Evolutionary conservation across 2,113 vertebrate genomes (phyloP).

Genomic region (Malurus melanocephalus): DNA sequence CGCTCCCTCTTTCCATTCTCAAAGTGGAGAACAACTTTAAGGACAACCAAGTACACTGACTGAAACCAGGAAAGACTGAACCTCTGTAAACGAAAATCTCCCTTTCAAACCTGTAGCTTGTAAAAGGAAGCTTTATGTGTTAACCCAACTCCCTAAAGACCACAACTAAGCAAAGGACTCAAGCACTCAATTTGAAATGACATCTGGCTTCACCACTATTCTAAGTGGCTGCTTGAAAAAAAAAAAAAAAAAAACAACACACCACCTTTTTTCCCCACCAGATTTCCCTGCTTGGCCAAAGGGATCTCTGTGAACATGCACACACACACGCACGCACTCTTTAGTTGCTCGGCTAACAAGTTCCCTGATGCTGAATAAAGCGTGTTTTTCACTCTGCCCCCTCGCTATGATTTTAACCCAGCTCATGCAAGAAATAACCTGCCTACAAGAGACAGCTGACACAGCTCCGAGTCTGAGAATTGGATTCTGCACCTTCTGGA

Average conservation of each 20-base stretch:
- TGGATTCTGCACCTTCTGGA: not conserved
- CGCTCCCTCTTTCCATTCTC: not conserved
- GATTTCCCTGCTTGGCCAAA: not conserved
- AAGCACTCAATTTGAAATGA: not conserved
- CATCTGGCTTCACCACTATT: not conserved
- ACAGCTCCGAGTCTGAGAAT: not conserved
- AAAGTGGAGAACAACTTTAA: not conserved
- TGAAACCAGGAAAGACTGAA: not conserved
- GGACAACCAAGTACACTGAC: not conserved
- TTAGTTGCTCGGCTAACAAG: not conserved
- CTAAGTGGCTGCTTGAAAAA: not conserved
- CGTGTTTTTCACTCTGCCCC: rapidly evolving
- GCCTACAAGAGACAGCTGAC: not conserved
- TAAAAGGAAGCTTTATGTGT: not conserved
- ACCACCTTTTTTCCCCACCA: not conserved
- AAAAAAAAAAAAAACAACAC: not conserved
- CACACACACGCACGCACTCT: not conserved
- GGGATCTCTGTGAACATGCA: not conserved
- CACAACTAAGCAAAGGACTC: not conserved
- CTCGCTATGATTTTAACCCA: not conserved
- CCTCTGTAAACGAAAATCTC: not conserved
- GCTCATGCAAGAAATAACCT: not conserved
- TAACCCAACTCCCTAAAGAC: not conserved
- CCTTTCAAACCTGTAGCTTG: not conserved
- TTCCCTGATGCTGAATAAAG: not conserved